These are phyloP conservation scores for Neodon shergylaensis DNA, from an alignment of 2,113 vertebrate species.

Conservation along the genomic window DNA sequence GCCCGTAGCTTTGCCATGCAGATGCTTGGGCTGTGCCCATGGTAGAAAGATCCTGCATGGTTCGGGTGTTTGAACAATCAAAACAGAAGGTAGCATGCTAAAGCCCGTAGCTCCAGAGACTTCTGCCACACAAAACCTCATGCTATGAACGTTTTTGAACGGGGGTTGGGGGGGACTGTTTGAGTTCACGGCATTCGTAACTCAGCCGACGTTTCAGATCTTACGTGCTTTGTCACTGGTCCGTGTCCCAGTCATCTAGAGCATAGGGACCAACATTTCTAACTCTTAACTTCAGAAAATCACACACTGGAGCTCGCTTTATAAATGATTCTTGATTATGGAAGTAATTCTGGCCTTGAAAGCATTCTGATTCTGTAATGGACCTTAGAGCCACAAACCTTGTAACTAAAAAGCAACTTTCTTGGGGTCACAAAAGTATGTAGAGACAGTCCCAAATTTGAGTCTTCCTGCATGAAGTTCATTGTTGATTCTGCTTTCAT, in stretches of 20 bases:
- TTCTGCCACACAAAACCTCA: background rate
- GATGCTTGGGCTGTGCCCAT: background rate
- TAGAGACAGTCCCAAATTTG: background rate
- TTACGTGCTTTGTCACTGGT: background rate
- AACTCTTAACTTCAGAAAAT: conserved; percentile 46
- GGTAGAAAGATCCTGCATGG: background rate
- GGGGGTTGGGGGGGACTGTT: background rate
- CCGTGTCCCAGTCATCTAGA: background rate
- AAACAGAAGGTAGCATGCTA: background rate
- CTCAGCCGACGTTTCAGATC: background rate
- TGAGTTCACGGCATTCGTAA: background rate
- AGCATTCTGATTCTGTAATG: conserved; percentile 51
- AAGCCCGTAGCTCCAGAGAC: background rate
- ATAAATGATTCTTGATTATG: conserved; percentile 54
- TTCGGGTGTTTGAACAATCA: background rate
- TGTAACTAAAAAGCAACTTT: background rate
- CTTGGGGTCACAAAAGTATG: background rate
- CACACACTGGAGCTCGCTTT: background rate
- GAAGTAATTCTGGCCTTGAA: conserved; percentile 1
- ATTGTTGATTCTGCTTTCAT: background rate
- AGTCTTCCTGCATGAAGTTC: background rate
- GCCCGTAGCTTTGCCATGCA: background rate
- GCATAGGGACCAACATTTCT: background rate
- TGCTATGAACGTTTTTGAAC: background rate
- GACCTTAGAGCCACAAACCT: background rate